phyloP scores from a whole-genome alignment of 2,113 vertebrate species.

The Phylloscopus trochiloides region DNA sequence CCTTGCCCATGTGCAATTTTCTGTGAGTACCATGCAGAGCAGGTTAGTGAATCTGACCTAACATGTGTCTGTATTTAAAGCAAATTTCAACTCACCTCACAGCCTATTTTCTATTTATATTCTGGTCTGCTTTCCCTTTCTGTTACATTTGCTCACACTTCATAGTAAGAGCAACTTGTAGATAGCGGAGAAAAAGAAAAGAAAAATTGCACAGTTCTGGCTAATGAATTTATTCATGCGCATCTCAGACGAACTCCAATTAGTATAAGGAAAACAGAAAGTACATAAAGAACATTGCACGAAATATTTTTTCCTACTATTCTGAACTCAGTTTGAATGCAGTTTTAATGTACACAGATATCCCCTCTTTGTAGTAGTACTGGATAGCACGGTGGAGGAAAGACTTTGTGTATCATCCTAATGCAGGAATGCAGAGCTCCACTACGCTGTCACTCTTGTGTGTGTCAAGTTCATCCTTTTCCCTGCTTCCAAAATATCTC shows the following conservation, averaged over 20 bases:
- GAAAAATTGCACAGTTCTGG: not conserved
- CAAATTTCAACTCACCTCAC: not conserved
- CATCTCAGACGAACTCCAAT: not conserved
- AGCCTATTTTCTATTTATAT: not conserved
- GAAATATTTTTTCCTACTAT: not conserved
- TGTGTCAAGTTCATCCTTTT: not conserved
- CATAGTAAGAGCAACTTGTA: not conserved
- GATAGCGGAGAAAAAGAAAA: not conserved
- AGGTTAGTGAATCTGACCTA: not conserved
- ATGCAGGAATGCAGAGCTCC: not conserved
- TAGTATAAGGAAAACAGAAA: not conserved
- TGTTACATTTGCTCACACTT: slow-evolving; percentile 3
- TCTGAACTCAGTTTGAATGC: not conserved
- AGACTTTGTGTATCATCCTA: not conserved
- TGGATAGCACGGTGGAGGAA: not conserved
- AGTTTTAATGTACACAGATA: not conserved
- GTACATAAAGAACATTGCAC: not conserved
- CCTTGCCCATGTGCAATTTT: not conserved
- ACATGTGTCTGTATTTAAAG: not conserved
- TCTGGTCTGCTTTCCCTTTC: not conserved
- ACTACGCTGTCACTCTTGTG: not conserved
- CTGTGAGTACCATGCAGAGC: not conserved
- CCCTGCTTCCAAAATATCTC: not conserved
- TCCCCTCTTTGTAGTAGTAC: not conserved
- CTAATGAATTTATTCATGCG: not conserved